Percentiles rank a stretch among this genome's conserved stretches.
phyloP scores from a whole-genome alignment of 2,888 invertebrate species.

The Ennomos erosarius region DNA sequence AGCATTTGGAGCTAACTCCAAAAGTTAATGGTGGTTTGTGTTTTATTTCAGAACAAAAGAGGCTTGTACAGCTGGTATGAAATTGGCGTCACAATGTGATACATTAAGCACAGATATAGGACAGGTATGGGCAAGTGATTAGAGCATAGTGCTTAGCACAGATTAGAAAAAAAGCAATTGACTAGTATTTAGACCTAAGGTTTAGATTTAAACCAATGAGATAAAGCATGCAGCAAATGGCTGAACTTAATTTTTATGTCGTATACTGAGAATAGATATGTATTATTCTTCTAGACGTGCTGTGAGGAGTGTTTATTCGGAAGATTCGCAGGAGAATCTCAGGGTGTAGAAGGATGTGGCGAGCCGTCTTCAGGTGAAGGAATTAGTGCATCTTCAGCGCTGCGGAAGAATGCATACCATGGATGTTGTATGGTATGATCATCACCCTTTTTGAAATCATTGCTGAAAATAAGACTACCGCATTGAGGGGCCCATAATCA shows the following conservation, averaged over 20 bases:
- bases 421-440: slow-evolving; percentile 69
- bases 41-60: slow-evolving; percentile 60
- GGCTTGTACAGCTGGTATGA: slow-evolving; percentile 63
- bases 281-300: slow-evolving; percentile 55
- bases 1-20: too few relatives aligned
- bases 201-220: too few relatives aligned
- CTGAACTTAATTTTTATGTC: too few relatives aligned
- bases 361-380: slow-evolving; percentile 47
- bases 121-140: slow-evolving; percentile 59
- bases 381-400: slow-evolving; percentile 46
- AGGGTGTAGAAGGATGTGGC: slow-evolving; percentile 60
- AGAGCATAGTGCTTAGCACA: background rate
- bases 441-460: background rate
- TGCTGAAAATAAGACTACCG: background rate
- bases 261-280: too few relatives aligned
- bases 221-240: too few relatives aligned
- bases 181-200: too few relatives aligned
- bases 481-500: too few relatives aligned
- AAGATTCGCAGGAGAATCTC: slow-evolving; percentile 57
- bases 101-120: slow-evolving; percentile 61
- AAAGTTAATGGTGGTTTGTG: background rate
- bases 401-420: slow-evolving; percentile 63
- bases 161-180: too few relatives aligned
- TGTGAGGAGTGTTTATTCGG: slow-evolving; percentile 76
- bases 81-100: slow-evolving; percentile 59